phyloP scores from a whole-genome alignment of 1,140 invertebrate species.

The Hylaeus anthracinus region DNA sequence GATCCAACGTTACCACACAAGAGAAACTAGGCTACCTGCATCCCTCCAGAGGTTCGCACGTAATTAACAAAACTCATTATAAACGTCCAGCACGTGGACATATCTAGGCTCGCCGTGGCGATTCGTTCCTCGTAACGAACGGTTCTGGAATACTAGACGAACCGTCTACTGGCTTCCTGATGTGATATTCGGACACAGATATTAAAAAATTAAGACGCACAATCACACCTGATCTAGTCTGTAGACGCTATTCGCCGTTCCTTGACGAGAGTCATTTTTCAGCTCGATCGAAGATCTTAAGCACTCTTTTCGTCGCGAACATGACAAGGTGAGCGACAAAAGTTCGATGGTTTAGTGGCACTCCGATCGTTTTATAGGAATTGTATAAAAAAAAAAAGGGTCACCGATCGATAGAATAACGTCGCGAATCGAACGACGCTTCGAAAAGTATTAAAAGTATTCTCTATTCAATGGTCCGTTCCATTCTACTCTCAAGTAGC shows the following conservation, averaged over 20 bases:
- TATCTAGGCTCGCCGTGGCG: conserved; percentile 17
- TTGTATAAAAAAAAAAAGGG: not conserved
- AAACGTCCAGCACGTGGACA: conserved; percentile 44
- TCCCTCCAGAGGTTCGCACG: conserved; percentile 31
- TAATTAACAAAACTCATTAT: conserved; percentile 74
- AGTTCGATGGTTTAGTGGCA: not conserved
- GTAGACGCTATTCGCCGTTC: not conserved
- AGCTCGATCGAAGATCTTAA: not conserved
- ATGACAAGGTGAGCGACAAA: not conserved
- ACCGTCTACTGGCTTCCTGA: not conserved
- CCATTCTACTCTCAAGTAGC: too few species aligned
- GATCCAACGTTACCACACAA: conserved; percentile 36
- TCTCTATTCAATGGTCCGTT: too few species aligned
- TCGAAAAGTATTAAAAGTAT: too few species aligned
- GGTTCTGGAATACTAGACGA: conserved; percentile 4
- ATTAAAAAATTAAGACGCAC: too few species aligned
- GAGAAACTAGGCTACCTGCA: conserved; percentile 37
- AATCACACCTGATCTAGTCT: too few species aligned
- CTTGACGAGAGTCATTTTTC: not conserved
- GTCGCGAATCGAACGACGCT: too few species aligned
- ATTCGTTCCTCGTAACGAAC: conserved; percentile 2
- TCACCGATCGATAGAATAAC: not conserved
- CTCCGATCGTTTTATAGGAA: not conserved
- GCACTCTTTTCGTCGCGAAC: not conserved
- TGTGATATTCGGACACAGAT: too few species aligned